Base-by-base conservation (phyloP, 2,113 vertebrate genomes). In the Reinhardtius hippoglossoides region DNA sequence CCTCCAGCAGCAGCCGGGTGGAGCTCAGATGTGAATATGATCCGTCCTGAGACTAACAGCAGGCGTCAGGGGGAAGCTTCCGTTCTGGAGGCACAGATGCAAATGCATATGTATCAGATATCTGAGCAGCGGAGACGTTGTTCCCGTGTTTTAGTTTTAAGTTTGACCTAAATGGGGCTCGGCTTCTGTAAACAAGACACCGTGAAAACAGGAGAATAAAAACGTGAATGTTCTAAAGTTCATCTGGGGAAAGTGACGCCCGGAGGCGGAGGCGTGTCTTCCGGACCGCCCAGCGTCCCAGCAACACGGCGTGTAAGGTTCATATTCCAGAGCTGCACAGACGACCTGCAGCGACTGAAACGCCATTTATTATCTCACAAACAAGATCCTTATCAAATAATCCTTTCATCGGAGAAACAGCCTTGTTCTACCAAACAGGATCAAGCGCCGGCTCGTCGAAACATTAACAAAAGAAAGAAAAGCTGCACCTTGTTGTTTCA, bases 341-440 rank as follows among this genome's bases (percentile, higher is more conserved):
- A n/a, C 23, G 1, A 71, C 67, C 83, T 44, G 81, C 60, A 10
- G 73, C 7, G 52, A 14, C 61, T 0, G 13, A 57, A 42, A 50
- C 20, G 20, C 23, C 71, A 4, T 73, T 18, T 84, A 78, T 89
- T 80, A 81, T 89, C 82, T 85, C 54, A 18, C 44, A 75, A 88
- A 87, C 82, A 89, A 67, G 74, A 79, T 74, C 31, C 26, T 60
- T n/a, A 83, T 82, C 80, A 12, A 0, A 82, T 71, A 61, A 78
- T 35, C 69, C 56, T 27, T 37, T 7, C 20, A 50, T 37, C 18
- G 5, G 18, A 54, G 60, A n/a, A 78, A 82, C 67, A 77, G 35
- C 35, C 70, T 2, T 3, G 48, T 31, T 37, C 5, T 8, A 35
- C 26, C 26, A 13, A 26, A 20, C 18, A 35, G 31, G 26, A 61